Conservation (phyloP, 2,888 invertebrate genomes). For the Rutpela maculata region DNA sequence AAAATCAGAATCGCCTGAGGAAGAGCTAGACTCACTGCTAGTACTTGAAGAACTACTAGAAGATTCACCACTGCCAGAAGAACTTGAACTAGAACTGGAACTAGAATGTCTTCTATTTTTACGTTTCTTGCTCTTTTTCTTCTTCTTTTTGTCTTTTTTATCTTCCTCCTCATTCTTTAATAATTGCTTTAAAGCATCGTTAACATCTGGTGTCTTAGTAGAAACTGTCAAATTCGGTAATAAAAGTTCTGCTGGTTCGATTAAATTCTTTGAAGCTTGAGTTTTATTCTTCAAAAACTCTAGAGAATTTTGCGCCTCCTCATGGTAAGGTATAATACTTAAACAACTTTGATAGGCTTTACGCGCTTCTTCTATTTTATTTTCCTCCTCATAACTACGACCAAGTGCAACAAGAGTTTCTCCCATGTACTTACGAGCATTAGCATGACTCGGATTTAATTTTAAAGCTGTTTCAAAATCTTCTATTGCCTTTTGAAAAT, state of each 20-base stretch:
- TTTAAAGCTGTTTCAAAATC: slow-evolving; percentile 95
- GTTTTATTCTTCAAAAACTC: slow-evolving; percentile 86
- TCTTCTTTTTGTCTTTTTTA: slow-evolving; percentile 80
- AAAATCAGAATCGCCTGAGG: slow-evolving; percentile 79
- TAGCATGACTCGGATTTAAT: slow-evolving; percentile 91
- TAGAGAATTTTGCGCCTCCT: slow-evolving; percentile 89
- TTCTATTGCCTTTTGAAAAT: slow-evolving; percentile 93
- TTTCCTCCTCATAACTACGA: slow-evolving; percentile 91
- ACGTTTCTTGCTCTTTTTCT: slow-evolving; percentile 79
- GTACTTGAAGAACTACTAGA: slow-evolving; percentile 76
- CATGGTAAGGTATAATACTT: slow-evolving; percentile 89
- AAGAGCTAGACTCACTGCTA: slow-evolving; percentile 80
- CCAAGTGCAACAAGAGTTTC: slow-evolving; percentile 94
- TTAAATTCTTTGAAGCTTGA: slow-evolving; percentile 77
- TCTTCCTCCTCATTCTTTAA: slow-evolving; percentile 76
- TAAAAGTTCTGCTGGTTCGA: slow-evolving; percentile 79
- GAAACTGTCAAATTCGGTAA: slow-evolving; percentile 79
- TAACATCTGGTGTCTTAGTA: slow-evolving; percentile 75
- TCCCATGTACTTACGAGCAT: slow-evolving; percentile 95
- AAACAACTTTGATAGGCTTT: slow-evolving; percentile 91
- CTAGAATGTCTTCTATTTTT: slow-evolving; percentile 79
- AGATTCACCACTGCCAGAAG: slow-evolving; percentile 77
- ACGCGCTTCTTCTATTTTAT: slow-evolving; percentile 88
- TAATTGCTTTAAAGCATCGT: slow-evolving; percentile 80
- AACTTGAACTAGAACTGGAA: slow-evolving; percentile 72